Conservation (phyloP, 1,140 invertebrate species). For the Octopus sinensis region DNA sequence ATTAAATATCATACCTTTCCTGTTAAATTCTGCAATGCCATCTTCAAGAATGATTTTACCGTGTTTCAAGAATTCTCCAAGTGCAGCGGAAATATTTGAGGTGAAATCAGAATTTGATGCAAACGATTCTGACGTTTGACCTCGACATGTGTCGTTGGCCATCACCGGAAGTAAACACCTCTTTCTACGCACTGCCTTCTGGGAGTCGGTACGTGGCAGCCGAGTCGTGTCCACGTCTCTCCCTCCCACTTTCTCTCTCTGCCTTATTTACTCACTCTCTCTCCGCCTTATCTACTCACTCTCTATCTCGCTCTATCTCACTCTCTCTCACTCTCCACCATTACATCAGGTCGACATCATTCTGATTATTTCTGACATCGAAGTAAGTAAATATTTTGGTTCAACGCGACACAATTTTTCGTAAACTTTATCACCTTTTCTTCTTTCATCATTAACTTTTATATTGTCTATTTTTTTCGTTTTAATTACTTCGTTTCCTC, state of each 20-base stretch:
- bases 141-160: background rate
- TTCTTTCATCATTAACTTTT: too few relatives aligned
- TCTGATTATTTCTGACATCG: too few relatives aligned
- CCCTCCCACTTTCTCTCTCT: background rate
- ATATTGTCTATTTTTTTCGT: too few relatives aligned
- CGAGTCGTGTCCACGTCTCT: background rate
- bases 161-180: background rate
- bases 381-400: too few relatives aligned
- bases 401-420: too few relatives aligned
- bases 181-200: background rate
- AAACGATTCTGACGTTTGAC: background rate
- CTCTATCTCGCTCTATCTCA: background rate
- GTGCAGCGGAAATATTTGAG: background rate
- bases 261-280: background rate
- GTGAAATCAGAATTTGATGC: background rate
- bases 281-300: background rate
- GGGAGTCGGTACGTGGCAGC: slow-evolving; percentile 2
- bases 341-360: too few relatives aligned
- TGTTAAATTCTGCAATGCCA: background rate
- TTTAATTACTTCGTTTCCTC: too few relatives aligned
- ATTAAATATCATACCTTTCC: background rate
- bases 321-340: too few relatives aligned
- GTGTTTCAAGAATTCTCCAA: background rate
- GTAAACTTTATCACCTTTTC: too few relatives aligned
- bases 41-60: background rate